Base-by-base conservation (phyloP, 2,797 vertebrate genomes). In the Tenualosa thibaudeaui region DNA sequence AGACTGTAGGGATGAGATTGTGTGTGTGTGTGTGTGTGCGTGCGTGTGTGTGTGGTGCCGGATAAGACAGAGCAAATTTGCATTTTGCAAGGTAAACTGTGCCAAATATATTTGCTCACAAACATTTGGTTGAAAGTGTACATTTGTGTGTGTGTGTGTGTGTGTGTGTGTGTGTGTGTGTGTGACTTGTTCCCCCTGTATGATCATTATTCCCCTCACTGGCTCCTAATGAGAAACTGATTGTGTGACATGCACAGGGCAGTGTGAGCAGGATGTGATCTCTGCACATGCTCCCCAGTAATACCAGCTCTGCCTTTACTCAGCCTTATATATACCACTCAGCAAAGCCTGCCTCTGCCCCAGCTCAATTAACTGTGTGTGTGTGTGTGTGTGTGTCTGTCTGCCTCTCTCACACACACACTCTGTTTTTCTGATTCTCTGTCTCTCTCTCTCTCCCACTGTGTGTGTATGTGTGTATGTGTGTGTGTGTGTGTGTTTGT, bases 191-290 rank as follows among this genome's bases (percentile, higher is more conserved):
- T 24, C 62, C 24, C 62, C 62, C 62, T 65, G 24, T 65, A n/a
- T 31, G 24, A 65, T 65, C 31, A 31, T 65, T 65, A 12, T 65
- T 31, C 24, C 62, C 24, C 24, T 65, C 62, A 65, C 31, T 65
- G 62, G 62, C 24, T 26, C 24, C 24, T 65, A 65, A 65, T 65
- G 62, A 12, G 10, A 65, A 65, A 65, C 13, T 65, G 62, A 65
- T 65, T 65, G 24, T 65, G 24, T 65, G 62, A 65, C 9, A 6
- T 46, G 6, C 43, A 46, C 24, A 26, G 62, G 62, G 24, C 62
- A 65, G 68, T 15, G 12, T 40, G 68, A 71, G 68, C 68, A 40
- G 68, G 68, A 71, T 37, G 68, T 19, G 17, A 75, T 75, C 68
- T 75, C 37, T 7, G 3, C 68, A 19, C 31, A 19, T 56, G 46